Percentiles rank a stretch among this genome's conserved stretches.
Evolutionary conservation across 2,888 invertebrate species (phyloP).

Genomic region (Zygaena filipendulae): DNA sequence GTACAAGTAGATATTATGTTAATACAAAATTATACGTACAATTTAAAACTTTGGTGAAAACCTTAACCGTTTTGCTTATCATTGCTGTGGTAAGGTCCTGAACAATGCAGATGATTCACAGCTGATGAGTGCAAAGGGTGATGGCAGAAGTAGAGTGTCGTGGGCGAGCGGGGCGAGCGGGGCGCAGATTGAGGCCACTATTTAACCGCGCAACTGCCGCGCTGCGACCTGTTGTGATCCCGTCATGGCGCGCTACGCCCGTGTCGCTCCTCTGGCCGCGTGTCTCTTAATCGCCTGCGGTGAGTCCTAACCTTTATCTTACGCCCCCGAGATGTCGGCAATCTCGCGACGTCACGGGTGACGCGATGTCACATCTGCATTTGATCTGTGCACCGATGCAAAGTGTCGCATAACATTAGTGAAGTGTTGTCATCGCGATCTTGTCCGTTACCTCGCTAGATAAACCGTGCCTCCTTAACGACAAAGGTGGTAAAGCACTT

Average conservation of each 20-base stretch:
- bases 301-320: constrained; percentile 67
- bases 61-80: too few species aligned
- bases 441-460: constrained; percentile 46
- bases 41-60: too few species aligned
- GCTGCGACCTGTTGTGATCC: constrained; percentile 70
- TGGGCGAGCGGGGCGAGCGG: constrained; percentile 65
- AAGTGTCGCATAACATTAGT: constrained; percentile 49
- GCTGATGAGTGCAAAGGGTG: constrained; percentile 59
- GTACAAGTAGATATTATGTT: too few species aligned
- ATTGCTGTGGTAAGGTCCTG: too few species aligned
- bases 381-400: constrained; percentile 40
- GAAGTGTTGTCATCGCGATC: constrained; percentile 53
- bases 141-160: constrained; percentile 56
- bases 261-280: constrained; percentile 67
- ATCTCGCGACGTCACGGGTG: constrained; percentile 60
- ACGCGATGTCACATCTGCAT: constrained; percentile 37
- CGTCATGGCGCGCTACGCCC: constrained; percentile 69
- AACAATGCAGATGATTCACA: constrained; percentile 42
- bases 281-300: constrained; percentile 66
- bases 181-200: constrained; percentile 67
- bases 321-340: constrained; percentile 48
- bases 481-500: constrained; percentile 35
- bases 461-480: constrained; percentile 47
- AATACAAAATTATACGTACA: too few species aligned
- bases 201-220: constrained; percentile 64